Evolutionary conservation across 2,888 invertebrate species (phyloP), one percentile per base, ranked within the genome.

Genomic region (Plebejus argus): DNA sequence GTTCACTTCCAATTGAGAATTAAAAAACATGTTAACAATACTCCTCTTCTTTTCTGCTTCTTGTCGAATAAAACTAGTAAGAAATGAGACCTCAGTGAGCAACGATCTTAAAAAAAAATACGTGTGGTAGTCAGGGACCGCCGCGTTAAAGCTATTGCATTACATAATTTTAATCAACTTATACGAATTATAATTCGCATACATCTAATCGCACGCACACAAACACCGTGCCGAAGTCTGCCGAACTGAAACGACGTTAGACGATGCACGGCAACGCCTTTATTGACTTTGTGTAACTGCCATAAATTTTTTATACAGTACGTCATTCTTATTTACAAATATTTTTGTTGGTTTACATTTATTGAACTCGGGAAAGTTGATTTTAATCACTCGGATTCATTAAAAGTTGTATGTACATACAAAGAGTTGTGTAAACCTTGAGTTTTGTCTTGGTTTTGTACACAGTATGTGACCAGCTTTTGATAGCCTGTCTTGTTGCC

Each of bases 1-100:
- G 71, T 39, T 71, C 72, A 49, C 6, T 72, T 71, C 49, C 20
- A 49, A 49, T 72, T 49, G 72, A 45, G 49, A 72, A 20, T 45
- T 35, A 45, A 20, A 70, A 72, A 72, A 45, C 10, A 58, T 66
- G 61, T 28, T 66, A 23, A 66, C 23, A 66, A 66, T 66, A 66
- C 61, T 66, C 12, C 23, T 66, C 61, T 23, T 53, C 5, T 53
- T 18, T 18, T 53, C 53, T 18, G 53, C 53, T 53, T 53, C 53
- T 53, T 53, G 53, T 53, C 0, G 53, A 5, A 53, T 53, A 53
- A 53, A 53, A 53, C 18, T 53, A 5, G 5, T 53, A 53, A 53
- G 18, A 49, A 53, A 18, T 18, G 18, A 18, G 18, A 18, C 49
- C 49, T 49, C 15, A 49, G 39, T 10, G 39, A 3, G 53, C 53